Evolutionary conservation across 1,140 invertebrate genomes (phyloP).

Genomic region (Zophobas morio): DNA sequence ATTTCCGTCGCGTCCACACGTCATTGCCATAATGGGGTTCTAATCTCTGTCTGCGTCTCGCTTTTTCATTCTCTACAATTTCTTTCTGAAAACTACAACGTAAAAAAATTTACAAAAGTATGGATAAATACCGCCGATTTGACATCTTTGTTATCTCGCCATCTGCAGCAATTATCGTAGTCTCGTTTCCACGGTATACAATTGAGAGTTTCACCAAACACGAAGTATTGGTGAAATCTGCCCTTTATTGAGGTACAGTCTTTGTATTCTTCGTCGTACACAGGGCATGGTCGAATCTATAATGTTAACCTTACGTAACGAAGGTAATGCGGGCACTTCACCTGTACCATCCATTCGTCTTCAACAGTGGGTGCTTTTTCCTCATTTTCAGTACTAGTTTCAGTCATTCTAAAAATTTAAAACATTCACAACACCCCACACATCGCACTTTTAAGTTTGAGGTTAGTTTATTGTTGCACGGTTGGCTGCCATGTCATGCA

Average conservation of each 20-base stretch:
- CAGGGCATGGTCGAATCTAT: slow-evolving; percentile 79
- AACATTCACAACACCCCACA: neutral
- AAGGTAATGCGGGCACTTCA: slow-evolving; percentile 17
- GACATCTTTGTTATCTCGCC: slow-evolving; percentile 74
- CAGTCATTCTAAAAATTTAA: slow-evolving; percentile 50
- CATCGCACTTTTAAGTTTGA: neutral
- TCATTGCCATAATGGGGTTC: slow-evolving; percentile 79
- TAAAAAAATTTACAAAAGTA: slow-evolving; percentile 41
- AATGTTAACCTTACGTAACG: slow-evolving; percentile 48
- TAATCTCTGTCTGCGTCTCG: slow-evolving; percentile 74
- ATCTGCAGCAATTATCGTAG: slow-evolving; percentile 81
- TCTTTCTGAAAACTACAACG: slow-evolving; percentile 71
- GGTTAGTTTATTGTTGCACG: neutral
- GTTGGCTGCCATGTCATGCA: neutral
- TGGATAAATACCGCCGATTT: slow-evolving; percentile 73
- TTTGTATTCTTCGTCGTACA: slow-evolving; percentile 84
- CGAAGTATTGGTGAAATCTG: slow-evolving; percentile 90
- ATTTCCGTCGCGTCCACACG: slow-evolving; percentile 82
- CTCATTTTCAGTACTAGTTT: slow-evolving; percentile 36
- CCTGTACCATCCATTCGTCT: slow-evolving; percentile 63
- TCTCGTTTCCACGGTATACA: slow-evolving; percentile 86
- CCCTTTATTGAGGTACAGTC: slow-evolving; percentile 82
- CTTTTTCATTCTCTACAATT: slow-evolving; percentile 81
- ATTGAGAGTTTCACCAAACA: slow-evolving; percentile 79
- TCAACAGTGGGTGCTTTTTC: slow-evolving; percentile 46